Percentiles rank a stretch among this genome's conserved stretches.
Conservation (phyloP, 2,888 invertebrate species). For the Terebella lapidaria region DNA sequence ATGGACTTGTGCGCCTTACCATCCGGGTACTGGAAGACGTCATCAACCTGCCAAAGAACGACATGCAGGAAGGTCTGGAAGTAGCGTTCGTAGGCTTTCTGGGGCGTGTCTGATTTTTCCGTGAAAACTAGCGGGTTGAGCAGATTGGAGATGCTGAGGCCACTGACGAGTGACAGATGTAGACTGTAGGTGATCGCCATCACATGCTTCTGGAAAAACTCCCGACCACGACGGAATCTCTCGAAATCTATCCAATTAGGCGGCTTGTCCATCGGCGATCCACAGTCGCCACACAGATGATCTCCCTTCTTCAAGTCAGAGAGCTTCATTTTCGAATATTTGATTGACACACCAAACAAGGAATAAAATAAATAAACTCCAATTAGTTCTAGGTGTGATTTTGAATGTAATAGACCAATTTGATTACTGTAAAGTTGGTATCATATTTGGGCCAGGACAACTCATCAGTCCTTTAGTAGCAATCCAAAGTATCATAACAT, state of each 20-base stretch:
- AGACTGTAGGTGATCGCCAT: background rate
- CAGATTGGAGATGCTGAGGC: background rate
- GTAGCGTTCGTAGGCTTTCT: background rate
- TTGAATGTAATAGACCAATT: too few species aligned
- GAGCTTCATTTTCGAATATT: background rate
- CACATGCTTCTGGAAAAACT: background rate
- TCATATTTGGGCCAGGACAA: too few species aligned
- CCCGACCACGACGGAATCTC: background rate
- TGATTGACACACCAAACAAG: too few species aligned
- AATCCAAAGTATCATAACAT: too few species aligned
- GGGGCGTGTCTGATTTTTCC: background rate
- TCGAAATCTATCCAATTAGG: background rate
- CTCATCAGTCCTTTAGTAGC: too few species aligned
- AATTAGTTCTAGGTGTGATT: too few species aligned
- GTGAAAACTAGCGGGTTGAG: background rate
- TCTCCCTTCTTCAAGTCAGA: background rate
- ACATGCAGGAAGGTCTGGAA: background rate
- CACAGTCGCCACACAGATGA: background rate
- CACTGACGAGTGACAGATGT: background rate
- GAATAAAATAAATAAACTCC: too few species aligned
- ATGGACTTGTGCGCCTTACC: background rate
- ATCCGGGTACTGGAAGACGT: constrained; percentile 2
- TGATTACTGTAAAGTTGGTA: too few species aligned
- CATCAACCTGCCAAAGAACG: background rate
- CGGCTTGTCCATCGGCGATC: background rate